phyloP scores from a whole-genome alignment of 2,888 invertebrate genomes.

The Macroteleia sp. region DNA sequence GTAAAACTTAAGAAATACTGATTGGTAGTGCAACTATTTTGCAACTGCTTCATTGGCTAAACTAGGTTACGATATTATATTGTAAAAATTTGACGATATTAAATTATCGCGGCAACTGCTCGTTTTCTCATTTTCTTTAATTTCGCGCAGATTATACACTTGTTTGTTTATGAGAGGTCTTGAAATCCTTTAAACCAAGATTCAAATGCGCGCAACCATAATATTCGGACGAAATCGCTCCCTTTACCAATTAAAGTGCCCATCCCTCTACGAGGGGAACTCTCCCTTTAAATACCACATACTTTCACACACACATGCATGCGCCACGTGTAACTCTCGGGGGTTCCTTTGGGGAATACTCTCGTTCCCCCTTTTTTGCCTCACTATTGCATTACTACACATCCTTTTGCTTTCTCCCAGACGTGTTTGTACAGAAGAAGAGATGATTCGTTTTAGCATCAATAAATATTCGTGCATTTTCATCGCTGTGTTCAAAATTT shows the following conservation, averaged over 20 bases:
- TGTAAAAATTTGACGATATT: too few species aligned
- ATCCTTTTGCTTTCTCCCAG: conserved; percentile 35
- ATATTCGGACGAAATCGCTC: conserved; percentile 28
- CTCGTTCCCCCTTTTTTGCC: conserved; percentile 16
- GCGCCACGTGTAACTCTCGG: conserved; percentile 23
- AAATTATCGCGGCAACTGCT: too few species aligned
- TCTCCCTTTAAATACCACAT: conserved; percentile 51
- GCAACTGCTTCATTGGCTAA: too few species aligned
- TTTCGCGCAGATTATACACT: conserved; percentile 38
- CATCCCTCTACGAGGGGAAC: conserved; percentile 28
- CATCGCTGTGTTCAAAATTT: too few species aligned
- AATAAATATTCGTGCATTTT: conserved; percentile 4
- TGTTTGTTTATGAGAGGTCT: conserved; percentile 41
- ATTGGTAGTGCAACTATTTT: too few species aligned
- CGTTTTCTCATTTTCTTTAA: too few species aligned
- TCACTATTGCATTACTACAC: conserved; percentile 51
- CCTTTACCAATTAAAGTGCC: conserved; percentile 51
- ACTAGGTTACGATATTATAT: too few species aligned
- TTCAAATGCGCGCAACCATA: conserved; percentile 37
- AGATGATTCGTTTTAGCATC: neutral
- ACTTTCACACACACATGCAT: conserved; percentile 39
- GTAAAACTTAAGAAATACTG: too few species aligned
- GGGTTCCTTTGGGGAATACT: conserved; percentile 34
- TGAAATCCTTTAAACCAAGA: conserved; percentile 40
- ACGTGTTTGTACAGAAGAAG: conserved; percentile 6